Conservation (phyloP, 2,797 vertebrate genomes). For the Myotis vivesi region DNA sequence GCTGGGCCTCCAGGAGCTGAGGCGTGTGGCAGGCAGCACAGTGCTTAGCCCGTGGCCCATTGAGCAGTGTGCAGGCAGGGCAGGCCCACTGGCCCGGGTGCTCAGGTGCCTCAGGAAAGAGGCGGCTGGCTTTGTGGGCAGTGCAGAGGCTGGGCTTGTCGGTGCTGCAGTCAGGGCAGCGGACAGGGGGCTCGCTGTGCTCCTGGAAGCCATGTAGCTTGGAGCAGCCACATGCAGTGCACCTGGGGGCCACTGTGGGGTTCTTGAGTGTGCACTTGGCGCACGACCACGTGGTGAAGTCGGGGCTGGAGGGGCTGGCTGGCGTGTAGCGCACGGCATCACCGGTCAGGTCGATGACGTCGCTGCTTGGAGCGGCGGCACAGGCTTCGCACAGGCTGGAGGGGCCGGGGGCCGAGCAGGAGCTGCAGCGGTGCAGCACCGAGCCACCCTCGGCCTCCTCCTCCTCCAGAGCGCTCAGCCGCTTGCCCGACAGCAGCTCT, state of each 20-base stretch:
- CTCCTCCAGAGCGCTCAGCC: slow-evolving; percentile 93
- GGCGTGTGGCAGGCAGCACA: slow-evolving; percentile 95
- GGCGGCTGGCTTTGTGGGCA: slow-evolving; percentile 85
- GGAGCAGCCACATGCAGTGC: slow-evolving; percentile 93
- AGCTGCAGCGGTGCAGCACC: not conserved
- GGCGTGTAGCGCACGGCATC: slow-evolving; percentile 95
- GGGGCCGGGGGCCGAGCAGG: not conserved
- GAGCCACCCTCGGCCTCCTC: slow-evolving; percentile 81
- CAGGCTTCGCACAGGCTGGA: slow-evolving; percentile 86
- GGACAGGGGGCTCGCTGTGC: slow-evolving; percentile 80
- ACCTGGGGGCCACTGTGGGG: slow-evolving; percentile 89
- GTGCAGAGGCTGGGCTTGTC: slow-evolving; percentile 71
- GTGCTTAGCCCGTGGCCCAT: slow-evolving; percentile 91
- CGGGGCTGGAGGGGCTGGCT: slow-evolving; percentile 94
- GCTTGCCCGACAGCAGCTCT: slow-evolving; percentile 90
- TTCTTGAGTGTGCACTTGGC: slow-evolving; percentile 96
- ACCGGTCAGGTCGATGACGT: slow-evolving; percentile 92
- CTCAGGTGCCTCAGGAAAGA: slow-evolving; percentile 84
- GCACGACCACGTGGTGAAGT: slow-evolving; percentile 96
- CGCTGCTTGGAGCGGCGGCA: slow-evolving; percentile 82
- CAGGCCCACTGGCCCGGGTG: slow-evolving; percentile 91
- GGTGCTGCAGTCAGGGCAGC: slow-evolving; percentile 85
- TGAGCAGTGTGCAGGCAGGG: slow-evolving; percentile 95
- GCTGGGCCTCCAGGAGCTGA: slow-evolving; percentile 91
- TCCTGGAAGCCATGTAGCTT: slow-evolving; percentile 97